Evolutionary conservation across 2,113 vertebrate genomes (phyloP).

Genomic region (Upupa epops): DNA sequence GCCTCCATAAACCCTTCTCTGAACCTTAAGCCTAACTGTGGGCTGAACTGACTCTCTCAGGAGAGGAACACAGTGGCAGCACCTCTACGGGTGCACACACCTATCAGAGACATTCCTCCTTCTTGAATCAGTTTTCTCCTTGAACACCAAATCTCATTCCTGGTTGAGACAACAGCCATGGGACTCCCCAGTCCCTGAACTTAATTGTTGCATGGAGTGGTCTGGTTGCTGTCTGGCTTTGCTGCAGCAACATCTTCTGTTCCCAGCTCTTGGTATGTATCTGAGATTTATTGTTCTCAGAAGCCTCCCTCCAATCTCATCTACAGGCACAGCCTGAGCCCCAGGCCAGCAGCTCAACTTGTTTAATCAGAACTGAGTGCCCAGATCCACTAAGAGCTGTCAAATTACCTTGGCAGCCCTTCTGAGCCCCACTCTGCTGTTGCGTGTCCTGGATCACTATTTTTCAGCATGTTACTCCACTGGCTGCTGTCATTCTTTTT

Average conservation of each 20-base stretch:
- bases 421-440: neutral
- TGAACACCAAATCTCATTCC: neutral
- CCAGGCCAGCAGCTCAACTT: neutral
- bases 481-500: neutral
- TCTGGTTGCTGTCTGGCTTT: neutral
- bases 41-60: neutral
- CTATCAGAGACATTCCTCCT: neutral
- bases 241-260: neutral
- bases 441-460: neutral
- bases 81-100: neutral
- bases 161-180: neutral
- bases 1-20: neutral
- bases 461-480: neutral
- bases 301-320: fast-evolving
- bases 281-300: neutral
- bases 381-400: neutral
- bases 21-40: neutral
- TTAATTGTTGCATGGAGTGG: neutral
- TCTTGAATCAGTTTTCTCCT: neutral
- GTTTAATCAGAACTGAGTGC: neutral
- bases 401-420: neutral
- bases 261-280: neutral
- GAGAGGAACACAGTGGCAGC: neutral
- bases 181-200: neutral
- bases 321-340: constrained; percentile 6